phyloP scores from a whole-genome alignment of 2,113 vertebrate species.

The Verasper variegatus region DNA sequence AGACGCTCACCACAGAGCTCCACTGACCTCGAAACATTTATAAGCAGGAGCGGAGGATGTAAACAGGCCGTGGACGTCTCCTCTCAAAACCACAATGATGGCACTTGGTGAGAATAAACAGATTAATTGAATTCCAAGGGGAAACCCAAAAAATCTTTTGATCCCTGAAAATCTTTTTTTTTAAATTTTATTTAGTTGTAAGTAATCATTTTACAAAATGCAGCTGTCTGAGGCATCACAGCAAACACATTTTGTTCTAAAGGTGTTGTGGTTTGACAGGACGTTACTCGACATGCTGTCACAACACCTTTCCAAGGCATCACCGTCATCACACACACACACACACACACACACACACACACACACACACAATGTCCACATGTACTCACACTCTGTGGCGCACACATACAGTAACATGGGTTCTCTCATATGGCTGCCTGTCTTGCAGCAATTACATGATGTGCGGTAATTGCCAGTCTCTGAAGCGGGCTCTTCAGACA shows the following conservation, averaged over 20 bases:
- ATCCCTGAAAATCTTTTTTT: constrained; percentile 34
- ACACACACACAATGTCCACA: constrained; percentile 14
- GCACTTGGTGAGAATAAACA: constrained; percentile 51
- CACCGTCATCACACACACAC: constrained; percentile 13
- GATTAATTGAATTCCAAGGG: constrained; percentile 65
- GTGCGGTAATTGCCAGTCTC: constrained; percentile 85
- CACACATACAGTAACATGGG: constrained; percentile 66
- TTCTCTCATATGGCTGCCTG: constrained; percentile 83
- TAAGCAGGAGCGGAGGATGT: constrained; percentile 51
- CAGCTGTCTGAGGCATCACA: constrained; percentile 60
- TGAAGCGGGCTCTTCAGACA: constrained; percentile 85
- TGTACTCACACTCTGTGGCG: constrained; percentile 42
- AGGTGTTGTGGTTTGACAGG: constrained; percentile 63
- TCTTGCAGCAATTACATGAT: constrained; percentile 85
- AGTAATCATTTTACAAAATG: constrained; percentile 53
- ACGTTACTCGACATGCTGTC: constrained; percentile 50
- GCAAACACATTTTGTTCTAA: constrained; percentile 52
- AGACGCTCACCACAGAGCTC: constrained; percentile 42
- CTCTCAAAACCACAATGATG: constrained; percentile 56
- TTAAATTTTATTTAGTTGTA: background rate
- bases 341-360: constrained; percentile 13
- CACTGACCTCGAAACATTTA: constrained; percentile 73
- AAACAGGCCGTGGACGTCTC: constrained; percentile 57
- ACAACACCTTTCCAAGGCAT: constrained; percentile 61
- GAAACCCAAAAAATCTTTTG: constrained; percentile 43